Conservation (phyloP, 1,140 invertebrate genomes). For the Copidosoma floridanum region DNA sequence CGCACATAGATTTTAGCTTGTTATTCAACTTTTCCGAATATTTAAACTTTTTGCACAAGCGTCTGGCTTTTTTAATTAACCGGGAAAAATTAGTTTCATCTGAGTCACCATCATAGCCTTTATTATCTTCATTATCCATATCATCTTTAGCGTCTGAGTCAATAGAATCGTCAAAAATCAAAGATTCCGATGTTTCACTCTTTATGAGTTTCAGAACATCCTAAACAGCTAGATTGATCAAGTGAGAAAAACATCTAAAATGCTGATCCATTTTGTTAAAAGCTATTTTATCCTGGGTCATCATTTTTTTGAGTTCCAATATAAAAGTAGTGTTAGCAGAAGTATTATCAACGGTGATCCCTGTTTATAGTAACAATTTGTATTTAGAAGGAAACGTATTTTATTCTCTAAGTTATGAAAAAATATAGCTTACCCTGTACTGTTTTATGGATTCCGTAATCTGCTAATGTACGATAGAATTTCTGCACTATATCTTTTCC, state of each 20-base stretch:
- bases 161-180: background rate
- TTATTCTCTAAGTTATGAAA: too few relatives aligned
- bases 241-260: background rate
- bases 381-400: too few relatives aligned
- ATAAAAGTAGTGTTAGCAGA: background rate
- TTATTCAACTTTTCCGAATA: too few relatives aligned
- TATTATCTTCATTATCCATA: background rate
- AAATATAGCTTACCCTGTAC: too few relatives aligned
- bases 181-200: background rate
- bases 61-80: too few relatives aligned
- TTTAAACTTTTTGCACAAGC: background rate
- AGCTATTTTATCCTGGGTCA: background rate
- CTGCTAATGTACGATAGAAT: too few relatives aligned
- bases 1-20: too few relatives aligned
- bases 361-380: too few relatives aligned
- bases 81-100: background rate
- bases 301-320: background rate
- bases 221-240: conserved; percentile 2
- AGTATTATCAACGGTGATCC: background rate
- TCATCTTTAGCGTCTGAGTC: background rate
- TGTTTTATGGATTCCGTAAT: too few relatives aligned
- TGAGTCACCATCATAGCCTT: background rate
- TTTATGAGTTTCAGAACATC: background rate
- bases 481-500: too few relatives aligned
- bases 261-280: background rate